These are phyloP conservation scores for Polylopha cassiicola DNA, from an alignment of 2,888 invertebrate genomes.

Conservation along the genomic window DNA sequence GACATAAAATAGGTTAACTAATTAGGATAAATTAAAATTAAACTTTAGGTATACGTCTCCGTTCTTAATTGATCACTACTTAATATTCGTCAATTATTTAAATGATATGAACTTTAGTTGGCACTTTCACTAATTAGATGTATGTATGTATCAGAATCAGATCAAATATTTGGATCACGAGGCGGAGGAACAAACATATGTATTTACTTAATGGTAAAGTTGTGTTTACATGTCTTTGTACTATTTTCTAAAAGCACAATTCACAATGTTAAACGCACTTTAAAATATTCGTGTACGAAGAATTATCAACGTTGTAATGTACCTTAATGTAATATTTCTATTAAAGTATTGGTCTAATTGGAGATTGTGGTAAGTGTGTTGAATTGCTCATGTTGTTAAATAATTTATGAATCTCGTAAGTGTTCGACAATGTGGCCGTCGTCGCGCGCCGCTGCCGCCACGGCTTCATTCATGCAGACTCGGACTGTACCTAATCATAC, in stretches of 20 bases:
- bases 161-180: conserved; percentile 12
- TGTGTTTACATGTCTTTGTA: no score
- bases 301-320: no score
- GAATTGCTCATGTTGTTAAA: conserved; percentile 46
- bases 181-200: no score
- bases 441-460: conserved; percentile 45
- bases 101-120: conserved; percentile 17
- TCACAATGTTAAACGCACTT: no score
- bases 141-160: conserved; percentile 19
- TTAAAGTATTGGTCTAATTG: conserved; percentile 34
- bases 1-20: conserved; percentile 11
- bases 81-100: conserved; percentile 23
- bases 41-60: conserved; percentile 17
- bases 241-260: no score
- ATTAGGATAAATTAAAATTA: conserved; percentile 18
- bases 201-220: no score
- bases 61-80: conserved; percentile 15
- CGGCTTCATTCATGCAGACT: conserved; percentile 40
- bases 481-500: conserved; percentile 31
- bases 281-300: no score
- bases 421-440: conserved; percentile 35
- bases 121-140: conserved; percentile 17
- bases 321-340: conserved; percentile 18
- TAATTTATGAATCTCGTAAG: conserved; percentile 59
- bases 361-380: conserved; percentile 33